Base-by-base conservation (phyloP, 2,113 vertebrate species). In the Lophius piscatorius region DNA sequence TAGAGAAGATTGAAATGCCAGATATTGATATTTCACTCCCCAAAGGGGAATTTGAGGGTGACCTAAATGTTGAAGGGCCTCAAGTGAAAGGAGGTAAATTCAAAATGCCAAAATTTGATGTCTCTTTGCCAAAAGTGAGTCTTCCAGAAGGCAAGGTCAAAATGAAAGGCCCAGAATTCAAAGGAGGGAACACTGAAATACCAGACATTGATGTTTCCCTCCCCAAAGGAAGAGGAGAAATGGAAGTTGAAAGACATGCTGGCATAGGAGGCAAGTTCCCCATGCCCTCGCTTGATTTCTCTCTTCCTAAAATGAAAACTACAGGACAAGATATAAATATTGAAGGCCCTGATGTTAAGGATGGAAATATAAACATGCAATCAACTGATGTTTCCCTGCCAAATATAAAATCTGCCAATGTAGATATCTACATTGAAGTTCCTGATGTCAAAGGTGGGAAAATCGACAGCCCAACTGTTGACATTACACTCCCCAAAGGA, bases 401-500 rank as follows among this genome's bases (percentile, higher is more conserved):
- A 4, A 61, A 70, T 48, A 13, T 31, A 21, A 55, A 49, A 4
- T 9, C 35, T 36, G 46, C 22, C 10, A 68, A 74, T 9, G 16
- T 63, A 9, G 39, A 76, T 31, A 3, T 74, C 35, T 35, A 28
- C 10, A 1, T 65, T 40, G 49, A 76, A 3, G 50, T 48, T 6
- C 58, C 63, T 6, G 54, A 16, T 13, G 8, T 28, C 9, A 14
- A 82, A 80, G 9, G 66, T 12, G 20, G 84, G 31, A 85, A 22
- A 65, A 70, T 91, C 0, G 75, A 72, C 6, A 75, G 90, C 6
- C 85, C 87, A 0, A 68, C 77, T 4, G 11, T 88, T 3, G 39
- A 87, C 33, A 44, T 91, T 0, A 86, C 85, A 0, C 41, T 88
- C 8, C 86, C 86, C 1, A 81, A 87, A 36, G 59, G 82, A 0